Evolutionary conservation across 2,113 vertebrate genomes (phyloP).

Genomic region (Rhinolophus ferrumequinum): DNA sequence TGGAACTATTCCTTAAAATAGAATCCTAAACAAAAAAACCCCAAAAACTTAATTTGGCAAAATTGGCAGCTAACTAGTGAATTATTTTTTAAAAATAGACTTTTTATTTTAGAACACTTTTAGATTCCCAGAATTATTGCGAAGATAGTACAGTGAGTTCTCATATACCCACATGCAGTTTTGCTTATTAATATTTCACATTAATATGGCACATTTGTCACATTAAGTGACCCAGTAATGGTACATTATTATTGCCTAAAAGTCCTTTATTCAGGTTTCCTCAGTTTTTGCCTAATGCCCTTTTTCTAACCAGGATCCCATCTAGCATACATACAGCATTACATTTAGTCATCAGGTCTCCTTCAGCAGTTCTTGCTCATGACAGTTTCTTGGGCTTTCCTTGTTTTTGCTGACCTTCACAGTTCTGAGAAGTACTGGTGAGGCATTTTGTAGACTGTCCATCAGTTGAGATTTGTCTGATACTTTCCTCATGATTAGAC

Average conservation of each 20-base stretch:
- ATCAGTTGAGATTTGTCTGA: neutral
- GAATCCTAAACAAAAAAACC: neutral
- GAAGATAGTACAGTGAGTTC: neutral
- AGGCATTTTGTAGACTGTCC: neutral
- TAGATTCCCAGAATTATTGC: neutral
- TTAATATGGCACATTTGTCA: neutral
- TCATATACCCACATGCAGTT: neutral
- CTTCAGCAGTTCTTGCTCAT: neutral
- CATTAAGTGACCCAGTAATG: neutral
- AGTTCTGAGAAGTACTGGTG: neutral
- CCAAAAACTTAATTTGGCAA: slow-evolving; percentile 20
- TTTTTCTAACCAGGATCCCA: neutral
- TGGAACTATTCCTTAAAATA: slow-evolving; percentile 28
- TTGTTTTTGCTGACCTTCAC: neutral
- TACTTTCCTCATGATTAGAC: neutral
- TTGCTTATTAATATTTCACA: neutral
- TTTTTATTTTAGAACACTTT: slow-evolving; percentile 39
- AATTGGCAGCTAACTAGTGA: neutral
- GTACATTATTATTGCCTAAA: neutral
- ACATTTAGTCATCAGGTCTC: neutral
- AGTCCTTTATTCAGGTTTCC: neutral
- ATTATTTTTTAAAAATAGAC: neutral
- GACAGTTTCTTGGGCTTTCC: neutral
- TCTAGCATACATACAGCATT: accelerated
- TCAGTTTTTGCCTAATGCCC: neutral